These are phyloP conservation scores for Scopus umbretta DNA, from an alignment of 2,113 vertebrate species.

Conservation along the genomic window DNA sequence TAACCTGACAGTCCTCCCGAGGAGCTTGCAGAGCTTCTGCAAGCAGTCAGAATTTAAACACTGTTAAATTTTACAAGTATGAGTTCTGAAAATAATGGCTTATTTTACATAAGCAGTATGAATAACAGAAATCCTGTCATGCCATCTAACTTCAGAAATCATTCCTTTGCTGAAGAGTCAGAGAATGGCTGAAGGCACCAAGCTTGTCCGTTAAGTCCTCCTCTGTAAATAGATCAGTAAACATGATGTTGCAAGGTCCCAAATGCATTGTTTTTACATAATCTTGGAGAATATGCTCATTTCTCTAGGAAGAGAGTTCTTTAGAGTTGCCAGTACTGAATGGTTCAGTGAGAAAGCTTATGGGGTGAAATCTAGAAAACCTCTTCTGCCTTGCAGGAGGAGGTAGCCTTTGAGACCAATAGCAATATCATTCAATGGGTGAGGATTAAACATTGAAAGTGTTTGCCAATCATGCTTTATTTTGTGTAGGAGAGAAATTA, in stretches of 20 bases:
- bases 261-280: not conserved
- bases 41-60: not conserved
- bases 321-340: not conserved
- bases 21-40: not conserved
- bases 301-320: not conserved
- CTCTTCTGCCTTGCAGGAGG: not conserved
- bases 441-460: not conserved
- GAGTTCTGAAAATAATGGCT: not conserved
- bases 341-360: not conserved
- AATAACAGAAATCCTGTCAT: not conserved
- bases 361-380: not conserved
- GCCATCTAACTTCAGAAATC: not conserved
- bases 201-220: not conserved
- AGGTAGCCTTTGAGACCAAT: not conserved
- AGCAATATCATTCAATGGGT: not conserved
- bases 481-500: not conserved
- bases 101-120: not conserved
- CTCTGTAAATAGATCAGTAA: not conserved
- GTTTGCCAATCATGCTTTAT: not conserved
- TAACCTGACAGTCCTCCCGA: not conserved
- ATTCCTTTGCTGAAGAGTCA: not conserved
- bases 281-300: not conserved
- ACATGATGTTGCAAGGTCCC: not conserved
- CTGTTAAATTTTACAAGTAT: not conserved
- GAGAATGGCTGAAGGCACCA: not conserved